Evolutionary conservation across 2,888 invertebrate species (phyloP).

Genomic region (Aleiodes testaceus): DNA sequence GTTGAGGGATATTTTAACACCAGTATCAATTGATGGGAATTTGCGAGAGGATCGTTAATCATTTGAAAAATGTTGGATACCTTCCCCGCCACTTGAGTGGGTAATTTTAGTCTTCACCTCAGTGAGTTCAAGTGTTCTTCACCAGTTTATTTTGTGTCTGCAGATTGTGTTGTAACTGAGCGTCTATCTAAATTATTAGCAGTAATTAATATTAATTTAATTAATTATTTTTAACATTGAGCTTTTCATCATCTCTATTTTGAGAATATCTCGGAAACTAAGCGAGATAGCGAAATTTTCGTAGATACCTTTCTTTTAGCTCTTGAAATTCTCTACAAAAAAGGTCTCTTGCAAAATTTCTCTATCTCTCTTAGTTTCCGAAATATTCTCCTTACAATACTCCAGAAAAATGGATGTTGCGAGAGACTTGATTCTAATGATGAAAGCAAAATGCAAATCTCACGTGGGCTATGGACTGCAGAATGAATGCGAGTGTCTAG

Average conservation of each 20-base stretch:
- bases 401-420: constrained; percentile 63
- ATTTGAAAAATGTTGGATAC: constrained; percentile 21
- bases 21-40: neutral
- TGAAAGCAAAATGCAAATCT: constrained; percentile 61
- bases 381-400: no score
- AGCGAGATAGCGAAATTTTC: no score
- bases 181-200: no score
- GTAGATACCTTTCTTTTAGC: no score
- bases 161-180: constrained; percentile 14
- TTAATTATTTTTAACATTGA: no score
- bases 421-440: constrained; percentile 63
- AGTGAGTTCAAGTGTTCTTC: constrained; percentile 24
- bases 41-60: constrained; percentile 3
- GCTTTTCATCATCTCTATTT: no score
- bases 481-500: constrained; percentile 66
- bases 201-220: no score
- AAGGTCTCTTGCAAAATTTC: no score
- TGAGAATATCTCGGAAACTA: no score
- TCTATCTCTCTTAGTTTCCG: no score
- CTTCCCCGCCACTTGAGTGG: constrained; percentile 16
- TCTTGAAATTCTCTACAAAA: no score
- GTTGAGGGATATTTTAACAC: neutral
- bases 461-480: constrained; percentile 68
- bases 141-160: neutral
- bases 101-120: constrained; percentile 29